Percentiles rank a stretch among this genome's conserved stretches.
These are phyloP conservation scores for Symphodus melops DNA, from an alignment of 2,113 vertebrate species.

Conservation along the genomic window DNA sequence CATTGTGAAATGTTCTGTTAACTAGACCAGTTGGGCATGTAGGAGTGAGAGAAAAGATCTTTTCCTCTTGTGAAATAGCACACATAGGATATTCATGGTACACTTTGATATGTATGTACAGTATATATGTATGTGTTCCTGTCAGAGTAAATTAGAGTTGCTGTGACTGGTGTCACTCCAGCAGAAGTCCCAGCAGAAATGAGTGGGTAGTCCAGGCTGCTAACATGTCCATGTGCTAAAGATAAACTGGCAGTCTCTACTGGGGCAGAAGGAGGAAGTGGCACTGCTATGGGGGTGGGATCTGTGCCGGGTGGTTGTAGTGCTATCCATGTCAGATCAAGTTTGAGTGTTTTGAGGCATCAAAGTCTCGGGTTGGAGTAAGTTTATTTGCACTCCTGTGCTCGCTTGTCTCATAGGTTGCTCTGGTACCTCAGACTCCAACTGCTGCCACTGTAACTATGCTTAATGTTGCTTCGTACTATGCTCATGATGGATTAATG, in stretches of 20 bases:
- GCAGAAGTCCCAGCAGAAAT: slow-evolving; percentile 43
- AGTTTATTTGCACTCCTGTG: not conserved
- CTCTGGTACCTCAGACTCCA: too few relatives aligned
- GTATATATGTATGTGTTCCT: not conserved
- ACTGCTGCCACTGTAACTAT: too few relatives aligned
- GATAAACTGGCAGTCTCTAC: slow-evolving; percentile 52
- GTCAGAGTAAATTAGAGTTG: slow-evolving; percentile 23
- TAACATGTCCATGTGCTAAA: slow-evolving; percentile 18
- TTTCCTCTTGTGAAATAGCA: not conserved
- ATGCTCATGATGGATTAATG: too few relatives aligned
- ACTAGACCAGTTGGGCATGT: slow-evolving; percentile 7
- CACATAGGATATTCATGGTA: slow-evolving; percentile 3
- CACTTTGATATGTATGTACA: too few relatives aligned
- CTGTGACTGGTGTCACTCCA: slow-evolving; percentile 19
- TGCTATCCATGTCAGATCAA: slow-evolving; percentile 8
- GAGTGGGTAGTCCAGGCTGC: slow-evolving; percentile 48
- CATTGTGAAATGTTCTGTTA: not conserved
- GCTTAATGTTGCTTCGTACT: too few relatives aligned
- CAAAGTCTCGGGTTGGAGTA: not conserved
- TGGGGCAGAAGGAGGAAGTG: slow-evolving; percentile 57
- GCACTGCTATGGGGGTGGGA: slow-evolving; percentile 25
- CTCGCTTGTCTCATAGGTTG: too few relatives aligned
- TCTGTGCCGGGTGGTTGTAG: not conserved
- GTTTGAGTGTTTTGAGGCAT: not conserved
- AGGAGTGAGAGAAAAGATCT: not conserved